Conservation (phyloP, 2,888 invertebrate genomes). For the Hypolimnas misippus region DNA sequence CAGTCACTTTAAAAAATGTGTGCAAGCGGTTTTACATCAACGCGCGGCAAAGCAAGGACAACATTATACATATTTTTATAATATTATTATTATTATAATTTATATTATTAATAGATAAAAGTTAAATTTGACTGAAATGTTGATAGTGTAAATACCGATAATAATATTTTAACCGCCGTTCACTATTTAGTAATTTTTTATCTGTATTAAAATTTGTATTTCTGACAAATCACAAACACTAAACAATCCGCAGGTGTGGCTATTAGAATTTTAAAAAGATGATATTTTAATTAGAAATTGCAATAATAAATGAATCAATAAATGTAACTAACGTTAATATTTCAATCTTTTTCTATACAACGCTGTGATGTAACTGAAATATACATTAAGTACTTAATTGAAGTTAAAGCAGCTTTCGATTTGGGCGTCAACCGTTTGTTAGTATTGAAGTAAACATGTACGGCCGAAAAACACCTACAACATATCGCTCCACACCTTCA, state of each 20-base stretch:
- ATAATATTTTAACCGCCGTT: not conserved
- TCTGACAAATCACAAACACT: conserved; percentile 19
- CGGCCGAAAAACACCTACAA: conserved; percentile 92
- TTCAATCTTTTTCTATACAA: not conserved
- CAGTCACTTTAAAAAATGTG: no score
- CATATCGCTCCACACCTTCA: conserved; percentile 92
- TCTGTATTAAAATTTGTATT: conserved; percentile 4
- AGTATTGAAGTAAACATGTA: conserved; percentile 71
- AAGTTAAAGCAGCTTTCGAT: not conserved
- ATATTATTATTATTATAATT: no score
- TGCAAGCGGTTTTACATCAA: no score
- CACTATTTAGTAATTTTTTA: not conserved
- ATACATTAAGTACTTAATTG: not conserved
- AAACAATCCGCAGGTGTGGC: conserved; percentile 40
- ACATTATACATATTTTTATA: no score
- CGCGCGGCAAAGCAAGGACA: no score
- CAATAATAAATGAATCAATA: not conserved
- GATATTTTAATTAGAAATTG: not conserved
- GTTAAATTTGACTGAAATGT: not conserved
- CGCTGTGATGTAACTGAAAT: conserved; percentile 1
- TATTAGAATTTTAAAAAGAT: conserved; percentile 16
- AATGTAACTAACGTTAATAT: not conserved
- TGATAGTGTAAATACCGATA: not conserved
- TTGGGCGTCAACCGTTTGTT: conserved; percentile 44
- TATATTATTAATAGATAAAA: no score